A percentile compares a stretch with the other conserved stretches of the same genome.
These are phyloP conservation scores for Nymphicus hollandicus DNA, from an alignment of 2,113 vertebrate genomes.

Conservation along the genomic window DNA sequence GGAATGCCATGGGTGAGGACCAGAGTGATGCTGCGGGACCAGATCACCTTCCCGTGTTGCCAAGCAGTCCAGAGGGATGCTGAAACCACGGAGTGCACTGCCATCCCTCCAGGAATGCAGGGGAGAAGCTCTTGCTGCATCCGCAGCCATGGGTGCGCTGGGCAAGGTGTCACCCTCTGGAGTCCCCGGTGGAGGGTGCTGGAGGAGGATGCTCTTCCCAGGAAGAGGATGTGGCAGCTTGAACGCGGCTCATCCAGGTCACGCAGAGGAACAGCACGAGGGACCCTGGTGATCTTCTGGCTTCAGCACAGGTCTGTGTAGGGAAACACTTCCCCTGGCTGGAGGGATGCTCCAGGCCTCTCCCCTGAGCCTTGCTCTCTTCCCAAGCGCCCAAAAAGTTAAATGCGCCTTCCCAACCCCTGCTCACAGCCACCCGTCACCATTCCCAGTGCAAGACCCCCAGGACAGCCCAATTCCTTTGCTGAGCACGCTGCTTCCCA, in stretches of 20 bases:
- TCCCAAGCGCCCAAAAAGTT: rapidly evolving
- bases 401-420: neutral
- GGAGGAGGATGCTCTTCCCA: rapidly evolving
- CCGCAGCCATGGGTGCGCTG: rapidly evolving
- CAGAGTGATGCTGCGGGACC: rapidly evolving
- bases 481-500: rapidly evolving
- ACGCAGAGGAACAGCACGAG: rapidly evolving
- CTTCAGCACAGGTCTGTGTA: neutral
- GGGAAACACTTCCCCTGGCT: rapidly evolving
- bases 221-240: neutral
- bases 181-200: rapidly evolving
- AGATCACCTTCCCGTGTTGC: rapidly evolving
- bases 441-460: neutral
- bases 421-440: neutral
- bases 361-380: neutral
- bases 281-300: rapidly evolving
- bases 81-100: rapidly evolving
- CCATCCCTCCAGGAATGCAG: rapidly evolving
- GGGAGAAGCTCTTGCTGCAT: neutral
- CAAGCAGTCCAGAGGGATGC: neutral
- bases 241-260: neutral
- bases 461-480: neutral
- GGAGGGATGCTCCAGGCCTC: neutral
- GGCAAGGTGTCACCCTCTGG: rapidly evolving
- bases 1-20: neutral